Evolutionary conservation across 2,888 invertebrate genomes (phyloP).

Genomic region (Drosophila quinaria): DNA sequence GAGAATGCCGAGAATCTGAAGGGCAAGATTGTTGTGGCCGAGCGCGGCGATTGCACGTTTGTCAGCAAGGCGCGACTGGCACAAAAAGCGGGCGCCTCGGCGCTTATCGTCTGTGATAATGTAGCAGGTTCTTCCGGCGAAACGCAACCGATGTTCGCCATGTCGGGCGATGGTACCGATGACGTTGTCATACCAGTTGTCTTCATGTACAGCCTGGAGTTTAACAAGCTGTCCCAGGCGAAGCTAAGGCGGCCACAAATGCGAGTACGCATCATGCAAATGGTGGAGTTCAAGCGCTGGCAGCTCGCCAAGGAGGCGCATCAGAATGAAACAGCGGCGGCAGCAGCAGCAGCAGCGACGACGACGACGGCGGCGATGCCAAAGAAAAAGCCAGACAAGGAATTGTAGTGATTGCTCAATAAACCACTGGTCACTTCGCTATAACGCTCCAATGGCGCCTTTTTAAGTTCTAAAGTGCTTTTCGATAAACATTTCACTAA

Average conservation of each 20-base stretch:
- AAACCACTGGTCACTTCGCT: constrained; percentile 8
- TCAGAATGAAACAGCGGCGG: constrained; percentile 62
- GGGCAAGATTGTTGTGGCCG: constrained; percentile 93
- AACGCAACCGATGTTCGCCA: constrained; percentile 95
- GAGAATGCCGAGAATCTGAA: constrained; percentile 87
- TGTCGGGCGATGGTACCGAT: constrained; percentile 97
- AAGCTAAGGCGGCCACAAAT: constrained; percentile 87
- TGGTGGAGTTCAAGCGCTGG: constrained; percentile 85
- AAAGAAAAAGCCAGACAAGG: constrained; percentile 74
- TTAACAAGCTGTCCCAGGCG: constrained; percentile 88
- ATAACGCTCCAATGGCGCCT: constrained; percentile 10
- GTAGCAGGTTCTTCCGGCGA: constrained; percentile 91
- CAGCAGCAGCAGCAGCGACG: constrained; percentile 17
- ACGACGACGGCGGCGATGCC: constrained; percentile 29
- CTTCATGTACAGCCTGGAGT: constrained; percentile 94
- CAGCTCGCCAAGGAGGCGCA: constrained; percentile 77
- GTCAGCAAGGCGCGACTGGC: constrained; percentile 95
- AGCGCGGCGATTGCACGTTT: constrained; percentile 96
- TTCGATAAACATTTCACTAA: constrained; percentile 52
- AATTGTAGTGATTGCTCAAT: constrained; percentile 68
- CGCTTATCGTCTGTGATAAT: constrained; percentile 95
- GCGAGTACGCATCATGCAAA: constrained; percentile 85
- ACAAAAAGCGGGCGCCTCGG: constrained; percentile 93
- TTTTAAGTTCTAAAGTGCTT: constrained; percentile 42
- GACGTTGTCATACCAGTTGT: constrained; percentile 96